Conservation (phyloP, 2,797 vertebrate genomes). For the Poeciliopsis infans region DNA sequence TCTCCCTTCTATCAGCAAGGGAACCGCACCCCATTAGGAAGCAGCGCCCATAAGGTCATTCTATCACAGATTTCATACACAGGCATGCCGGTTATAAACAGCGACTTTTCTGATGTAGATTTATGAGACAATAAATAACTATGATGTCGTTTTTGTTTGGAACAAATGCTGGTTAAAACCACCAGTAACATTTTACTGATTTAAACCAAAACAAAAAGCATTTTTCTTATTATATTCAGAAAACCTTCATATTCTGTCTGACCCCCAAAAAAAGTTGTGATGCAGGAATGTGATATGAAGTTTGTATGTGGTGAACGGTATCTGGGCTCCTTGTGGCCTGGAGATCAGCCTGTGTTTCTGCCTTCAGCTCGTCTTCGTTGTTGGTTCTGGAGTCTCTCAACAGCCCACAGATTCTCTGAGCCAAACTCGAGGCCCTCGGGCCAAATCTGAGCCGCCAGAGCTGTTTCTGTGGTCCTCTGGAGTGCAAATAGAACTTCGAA, state of each 20-base stretch:
- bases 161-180: slow-evolving; percentile 41
- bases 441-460: too few species aligned
- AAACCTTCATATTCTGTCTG: not conserved
- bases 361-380: not conserved
- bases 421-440: too few species aligned
- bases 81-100: slow-evolving; percentile 40
- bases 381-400: not conserved
- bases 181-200: not conserved
- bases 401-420: not conserved
- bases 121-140: slow-evolving; percentile 47
- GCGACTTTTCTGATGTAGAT: slow-evolving; percentile 47
- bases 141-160: slow-evolving; percentile 31
- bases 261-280: not conserved
- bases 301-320: not conserved
- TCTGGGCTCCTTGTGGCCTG: not conserved
- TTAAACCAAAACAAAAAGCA: not conserved
- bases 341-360: not conserved
- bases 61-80: slow-evolving; percentile 38
- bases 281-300: not conserved
- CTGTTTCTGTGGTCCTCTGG: too few species aligned
- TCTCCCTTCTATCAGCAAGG: slow-evolving; percentile 50
- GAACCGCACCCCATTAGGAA: slow-evolving; percentile 40
- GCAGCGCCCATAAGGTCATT: slow-evolving; percentile 43
- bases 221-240: not conserved
- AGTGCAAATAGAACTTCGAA: too few species aligned